phyloP scores from a whole-genome alignment of 2,113 vertebrate genomes.

The Siphamia tubifer region DNA sequence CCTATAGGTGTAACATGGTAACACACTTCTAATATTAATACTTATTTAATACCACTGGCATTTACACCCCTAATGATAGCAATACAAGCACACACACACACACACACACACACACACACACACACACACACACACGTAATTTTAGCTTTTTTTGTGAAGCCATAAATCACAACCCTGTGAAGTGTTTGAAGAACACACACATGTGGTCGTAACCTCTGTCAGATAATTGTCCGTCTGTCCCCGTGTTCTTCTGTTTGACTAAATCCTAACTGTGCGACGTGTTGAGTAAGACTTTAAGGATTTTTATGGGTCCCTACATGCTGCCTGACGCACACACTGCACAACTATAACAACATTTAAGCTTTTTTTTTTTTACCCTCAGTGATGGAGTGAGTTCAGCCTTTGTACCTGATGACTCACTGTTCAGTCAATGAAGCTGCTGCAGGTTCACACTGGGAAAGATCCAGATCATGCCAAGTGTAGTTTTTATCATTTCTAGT shows the following conservation, averaged over 20 bases:
- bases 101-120: background rate
- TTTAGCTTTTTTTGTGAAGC: background rate
- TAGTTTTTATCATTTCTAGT: too few relatives aligned
- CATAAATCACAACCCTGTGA: constrained; percentile 25
- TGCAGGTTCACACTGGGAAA: too few relatives aligned
- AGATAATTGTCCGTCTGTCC: constrained; percentile 64
- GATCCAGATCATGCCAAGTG: too few relatives aligned
- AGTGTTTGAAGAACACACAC: constrained; percentile 35
- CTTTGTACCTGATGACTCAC: constrained; percentile 52
- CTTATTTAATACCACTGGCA: too few relatives aligned
- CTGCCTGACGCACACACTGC: constrained; percentile 48
- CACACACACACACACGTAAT: constrained; percentile 3
- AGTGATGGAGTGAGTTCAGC: constrained; percentile 4
- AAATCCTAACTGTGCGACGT: constrained; percentile 8
- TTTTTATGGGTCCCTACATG: constrained; percentile 62
- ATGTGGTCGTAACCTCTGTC: constrained; percentile 34
- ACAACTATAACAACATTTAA: constrained; percentile 24
- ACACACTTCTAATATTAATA: too few relatives aligned
- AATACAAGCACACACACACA: too few relatives aligned
- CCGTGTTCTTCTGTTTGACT: constrained; percentile 36
- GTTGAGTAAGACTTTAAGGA: constrained; percentile 53
- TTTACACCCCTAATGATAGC: too few relatives aligned
- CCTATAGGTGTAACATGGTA: too few relatives aligned
- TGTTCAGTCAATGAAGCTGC: too few relatives aligned
- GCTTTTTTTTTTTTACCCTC: background rate